Conservation (phyloP, 2,888 invertebrate species). For the Drosophila nr. perissopoda region DNA sequence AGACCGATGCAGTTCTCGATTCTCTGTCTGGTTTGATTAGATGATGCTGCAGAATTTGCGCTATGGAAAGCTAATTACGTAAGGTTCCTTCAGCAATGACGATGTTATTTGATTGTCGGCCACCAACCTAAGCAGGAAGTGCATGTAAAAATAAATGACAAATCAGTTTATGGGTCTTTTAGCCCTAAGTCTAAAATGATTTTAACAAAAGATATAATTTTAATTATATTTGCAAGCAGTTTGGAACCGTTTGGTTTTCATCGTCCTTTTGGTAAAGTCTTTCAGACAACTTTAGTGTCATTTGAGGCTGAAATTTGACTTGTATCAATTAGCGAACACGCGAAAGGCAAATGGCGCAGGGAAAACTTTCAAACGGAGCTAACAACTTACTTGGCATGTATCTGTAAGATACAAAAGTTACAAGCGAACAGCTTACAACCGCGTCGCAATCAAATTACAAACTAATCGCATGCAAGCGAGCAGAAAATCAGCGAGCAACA, state of each 20-base stretch:
- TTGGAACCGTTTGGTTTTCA: conserved; percentile 7
- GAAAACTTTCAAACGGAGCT: conserved; percentile 49
- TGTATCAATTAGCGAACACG: conserved; percentile 76
- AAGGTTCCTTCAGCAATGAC: conserved; percentile 50
- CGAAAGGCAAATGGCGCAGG: conserved; percentile 47
- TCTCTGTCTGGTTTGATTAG: conserved; percentile 69
- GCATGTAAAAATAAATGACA: conserved; percentile 27
- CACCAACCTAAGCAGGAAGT: conserved; percentile 63
- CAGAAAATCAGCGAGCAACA: conserved; percentile 66
- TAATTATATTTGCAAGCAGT: conserved; percentile 5
- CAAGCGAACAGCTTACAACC: conserved; percentile 47
- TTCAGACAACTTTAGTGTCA: conserved; percentile 52
- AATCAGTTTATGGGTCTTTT: conserved; percentile 10
- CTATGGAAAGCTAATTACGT: conserved; percentile 35
- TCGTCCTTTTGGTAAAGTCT: conserved; percentile 31
- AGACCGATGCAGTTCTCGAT: conserved; percentile 25
- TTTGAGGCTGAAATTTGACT: conserved; percentile 66
- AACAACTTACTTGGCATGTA: conserved; percentile 74
- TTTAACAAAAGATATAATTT: not conserved
- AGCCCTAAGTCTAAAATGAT: conserved; percentile 3
- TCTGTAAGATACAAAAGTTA: conserved; percentile 47
- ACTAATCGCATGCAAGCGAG: conserved; percentile 82
- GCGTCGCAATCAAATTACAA: conserved; percentile 81
- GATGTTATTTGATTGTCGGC: conserved; percentile 18
- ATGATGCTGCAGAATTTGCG: conserved; percentile 66